Evolutionary conservation across 2,888 invertebrate genomes (phyloP), one percentile per base, ranked within the genome.

Genomic region (Polylopha cassiicola): DNA sequence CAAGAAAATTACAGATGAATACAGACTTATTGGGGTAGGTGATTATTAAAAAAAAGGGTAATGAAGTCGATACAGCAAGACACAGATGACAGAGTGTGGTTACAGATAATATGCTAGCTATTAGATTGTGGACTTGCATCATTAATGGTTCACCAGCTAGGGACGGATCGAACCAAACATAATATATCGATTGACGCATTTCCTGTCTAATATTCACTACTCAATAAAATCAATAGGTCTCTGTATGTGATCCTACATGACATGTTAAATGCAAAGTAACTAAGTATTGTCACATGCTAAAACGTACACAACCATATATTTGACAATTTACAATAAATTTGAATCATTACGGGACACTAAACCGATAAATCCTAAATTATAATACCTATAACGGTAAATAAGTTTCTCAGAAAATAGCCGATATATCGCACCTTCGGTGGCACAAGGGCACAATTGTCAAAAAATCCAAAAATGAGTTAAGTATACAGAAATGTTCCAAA

Each of bases 151-250:
- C 43, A 67, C 54, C 60, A 58, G 48, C 62, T 68, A 75, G 72
- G 81, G 81, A 82, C 81, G 81, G 81, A 81, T 64, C 70, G 55
- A 67, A 72, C 62, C 64, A 69, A 73, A 72, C 58, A 41, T 46
- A n/a, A n/a, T n/a, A 48, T 58, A 51, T 52, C 51, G 53, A 55
- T 54, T 51, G 50, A 55, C 46, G 57, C 48, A 58, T 43, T 53
- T 51, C 37, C 50, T 47, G 31, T 51, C 53, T 30, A 31, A 29
- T 45, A 4, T 28, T 22, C n/a, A 14, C n/a, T 28, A 15, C 29
- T 18, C 23, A 29, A 23, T 34, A 29, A 15, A 21, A 17, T 31
- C 21, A 14, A 21, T 6, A 15, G 11, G 16, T 22, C 6, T 21
- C 17, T 15, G 13, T 10, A 13, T n/a, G n/a, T 22, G 23, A 32